Evolutionary conservation across 2,113 vertebrate genomes (phyloP).

Genomic region (Cercocebus atys): DNA sequence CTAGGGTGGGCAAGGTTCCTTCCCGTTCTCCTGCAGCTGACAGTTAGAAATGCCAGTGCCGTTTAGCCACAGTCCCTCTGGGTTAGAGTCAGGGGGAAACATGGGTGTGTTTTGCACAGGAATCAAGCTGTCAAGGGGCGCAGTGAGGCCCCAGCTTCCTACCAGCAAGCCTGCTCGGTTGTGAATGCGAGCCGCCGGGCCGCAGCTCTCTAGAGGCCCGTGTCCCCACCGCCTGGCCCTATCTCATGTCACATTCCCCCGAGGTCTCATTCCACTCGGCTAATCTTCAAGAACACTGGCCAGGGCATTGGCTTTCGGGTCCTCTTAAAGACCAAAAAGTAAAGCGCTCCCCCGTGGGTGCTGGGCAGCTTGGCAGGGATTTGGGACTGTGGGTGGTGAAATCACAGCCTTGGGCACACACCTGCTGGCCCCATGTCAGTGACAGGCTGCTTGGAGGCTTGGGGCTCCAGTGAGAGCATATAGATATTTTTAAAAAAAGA

Average conservation of each 20-base stretch:
- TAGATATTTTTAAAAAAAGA: background rate
- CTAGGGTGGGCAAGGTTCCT: accelerated
- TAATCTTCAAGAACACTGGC: background rate
- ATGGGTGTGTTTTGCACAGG: accelerated
- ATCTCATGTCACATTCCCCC: background rate
- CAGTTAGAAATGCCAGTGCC: background rate
- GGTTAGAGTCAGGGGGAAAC: background rate
- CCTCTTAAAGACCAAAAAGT: background rate
- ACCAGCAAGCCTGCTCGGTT: background rate
- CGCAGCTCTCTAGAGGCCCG: background rate
- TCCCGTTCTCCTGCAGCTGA: background rate
- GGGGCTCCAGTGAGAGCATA: background rate
- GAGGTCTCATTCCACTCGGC: background rate
- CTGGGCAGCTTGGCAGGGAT: accelerated
- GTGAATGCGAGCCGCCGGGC: background rate
- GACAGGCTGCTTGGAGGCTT: background rate
- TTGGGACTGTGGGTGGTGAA: background rate
- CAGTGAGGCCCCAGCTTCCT: background rate
- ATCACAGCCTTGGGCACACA: background rate
- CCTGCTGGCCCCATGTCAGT: conserved; percentile 37
- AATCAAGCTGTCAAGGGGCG: accelerated
- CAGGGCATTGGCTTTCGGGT: background rate
- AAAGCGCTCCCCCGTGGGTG: background rate
- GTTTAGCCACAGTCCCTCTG: accelerated
- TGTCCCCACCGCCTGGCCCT: background rate